Percentiles rank a stretch among this genome's conserved stretches.
phyloP scores from a whole-genome alignment of 2,888 invertebrate species.

The Campoletis raptor region DNA sequence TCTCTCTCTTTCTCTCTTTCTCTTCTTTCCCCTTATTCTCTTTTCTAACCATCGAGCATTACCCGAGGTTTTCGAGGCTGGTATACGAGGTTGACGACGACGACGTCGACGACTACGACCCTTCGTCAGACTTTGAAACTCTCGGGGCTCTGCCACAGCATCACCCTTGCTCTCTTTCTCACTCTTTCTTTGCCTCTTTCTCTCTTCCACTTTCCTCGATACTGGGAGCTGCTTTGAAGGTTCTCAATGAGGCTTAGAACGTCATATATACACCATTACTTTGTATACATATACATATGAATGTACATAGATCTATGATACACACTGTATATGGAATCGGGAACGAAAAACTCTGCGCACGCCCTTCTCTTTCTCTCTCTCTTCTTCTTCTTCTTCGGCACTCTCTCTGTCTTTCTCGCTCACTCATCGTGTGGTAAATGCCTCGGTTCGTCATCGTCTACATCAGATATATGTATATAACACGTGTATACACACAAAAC shows the following conservation, averaged over 20 bases:
- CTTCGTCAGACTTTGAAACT: slow-evolving; percentile 67
- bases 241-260: slow-evolving; percentile 76
- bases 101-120: slow-evolving; percentile 64
- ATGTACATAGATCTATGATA: slow-evolving; percentile 40
- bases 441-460: slow-evolving; percentile 42
- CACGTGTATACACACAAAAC: slow-evolving; percentile 7
- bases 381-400: slow-evolving; percentile 1
- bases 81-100: slow-evolving; percentile 42
- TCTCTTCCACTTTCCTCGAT: slow-evolving; percentile 60
- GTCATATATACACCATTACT: slow-evolving; percentile 56
- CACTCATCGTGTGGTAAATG: slow-evolving; percentile 19
- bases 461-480: not conserved
- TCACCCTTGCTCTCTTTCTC: slow-evolving; percentile 44
- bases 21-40: slow-evolving; percentile 25
- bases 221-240: slow-evolving; percentile 73
- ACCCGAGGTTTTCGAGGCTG: slow-evolving; percentile 34
- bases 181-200: slow-evolving; percentile 39
- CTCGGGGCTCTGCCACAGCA: slow-evolving; percentile 52
- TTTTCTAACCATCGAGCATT: slow-evolving; percentile 61
- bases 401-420: slow-evolving; percentile 9
- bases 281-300: slow-evolving; percentile 11
- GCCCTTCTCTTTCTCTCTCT: slow-evolving; percentile 16
- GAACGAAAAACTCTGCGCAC: slow-evolving; percentile 52
- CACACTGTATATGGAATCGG: slow-evolving; percentile 6
- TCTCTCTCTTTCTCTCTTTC: slow-evolving; percentile 30